These are phyloP conservation scores for Meles meles DNA, from an alignment of 2,113 vertebrate genomes.

Conservation along the genomic window DNA sequence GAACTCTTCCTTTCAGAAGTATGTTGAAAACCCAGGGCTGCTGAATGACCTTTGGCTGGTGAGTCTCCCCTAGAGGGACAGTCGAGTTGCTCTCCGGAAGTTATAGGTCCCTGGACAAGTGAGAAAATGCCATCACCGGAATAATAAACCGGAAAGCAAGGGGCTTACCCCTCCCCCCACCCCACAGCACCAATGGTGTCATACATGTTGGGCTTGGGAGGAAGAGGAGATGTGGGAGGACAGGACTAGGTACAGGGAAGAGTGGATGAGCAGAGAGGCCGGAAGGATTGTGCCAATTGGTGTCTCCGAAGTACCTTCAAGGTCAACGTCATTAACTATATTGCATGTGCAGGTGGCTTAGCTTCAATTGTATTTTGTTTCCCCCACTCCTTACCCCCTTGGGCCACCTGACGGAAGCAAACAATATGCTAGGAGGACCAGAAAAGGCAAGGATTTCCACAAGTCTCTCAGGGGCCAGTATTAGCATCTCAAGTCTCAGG, in stretches of 20 bases:
- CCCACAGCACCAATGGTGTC: accelerated
- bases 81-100: not conserved
- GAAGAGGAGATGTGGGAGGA: not conserved
- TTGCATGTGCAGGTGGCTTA: not conserved
- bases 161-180: accelerated
- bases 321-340: not conserved
- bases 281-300: not conserved
- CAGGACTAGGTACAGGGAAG: not conserved
- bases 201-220: not conserved
- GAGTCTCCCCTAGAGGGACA: not conserved
- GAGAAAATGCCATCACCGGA: not conserved
- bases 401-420: not conserved
- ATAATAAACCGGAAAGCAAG: not conserved
- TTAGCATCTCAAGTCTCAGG: not conserved
- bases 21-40: not conserved
- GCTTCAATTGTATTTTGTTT: not conserved
- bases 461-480: not conserved
- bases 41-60: not conserved
- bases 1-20: not conserved
- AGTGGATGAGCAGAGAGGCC: not conserved
- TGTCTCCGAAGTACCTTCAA: not conserved
- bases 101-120: not conserved
- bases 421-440: not conserved
- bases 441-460: not conserved
- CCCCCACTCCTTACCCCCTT: not conserved